Base-by-base conservation (phyloP, 35 echinoderm and acorn worm species). In the Holothuria glaberrima region DNA sequence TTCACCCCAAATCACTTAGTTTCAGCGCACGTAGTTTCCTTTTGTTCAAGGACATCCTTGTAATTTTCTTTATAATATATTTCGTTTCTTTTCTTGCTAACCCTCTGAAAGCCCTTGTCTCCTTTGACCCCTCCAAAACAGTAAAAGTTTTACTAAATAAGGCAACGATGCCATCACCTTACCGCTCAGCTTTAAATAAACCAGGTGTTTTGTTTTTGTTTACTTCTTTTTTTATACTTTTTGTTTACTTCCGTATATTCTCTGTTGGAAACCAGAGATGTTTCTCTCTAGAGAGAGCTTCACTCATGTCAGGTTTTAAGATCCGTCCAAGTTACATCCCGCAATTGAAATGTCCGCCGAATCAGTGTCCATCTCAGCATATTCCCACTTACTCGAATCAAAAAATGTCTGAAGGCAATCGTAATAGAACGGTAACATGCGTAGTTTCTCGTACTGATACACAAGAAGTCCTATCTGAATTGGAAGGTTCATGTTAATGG, bases 391-490 rank as follows among this genome's bases (percentile, higher is more conserved):
- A 71, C 7, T 31, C 14, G 12, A 14, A 71, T 71, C 68, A 31
- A 71, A 71, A 45, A n/a, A 90, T 32, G 4, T 83, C 6, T 38
- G 17, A 19, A 90, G 68, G 33, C 80, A 90, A 32, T 90, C 89
- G 30, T 58, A 90, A 65, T 90, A 90, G 71, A 90, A 90, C 57
- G 72, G 32, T 2, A 84, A 58, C 90, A 91, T 91, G 29, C 78
- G 65, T 1, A 86, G 35, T 56, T 86, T 72, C 18, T 59, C 90
- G 12, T 57, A 86, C 28, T 91, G 78, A 52, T 91, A 84, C 5
- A 86, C 90, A 31, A 75, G 46, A 5, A 71, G 31, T 26, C 82
- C 80, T 19, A 85, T 90, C n/a, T 82, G 73, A 18, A 90, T 41
- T 33, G 89, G 89, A 0, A 90, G 68, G 61, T 90, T 56, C n/a